Evolutionary conservation across 2,888 invertebrate genomes (phyloP).

Genomic region (Mythimna ferrago): DNA sequence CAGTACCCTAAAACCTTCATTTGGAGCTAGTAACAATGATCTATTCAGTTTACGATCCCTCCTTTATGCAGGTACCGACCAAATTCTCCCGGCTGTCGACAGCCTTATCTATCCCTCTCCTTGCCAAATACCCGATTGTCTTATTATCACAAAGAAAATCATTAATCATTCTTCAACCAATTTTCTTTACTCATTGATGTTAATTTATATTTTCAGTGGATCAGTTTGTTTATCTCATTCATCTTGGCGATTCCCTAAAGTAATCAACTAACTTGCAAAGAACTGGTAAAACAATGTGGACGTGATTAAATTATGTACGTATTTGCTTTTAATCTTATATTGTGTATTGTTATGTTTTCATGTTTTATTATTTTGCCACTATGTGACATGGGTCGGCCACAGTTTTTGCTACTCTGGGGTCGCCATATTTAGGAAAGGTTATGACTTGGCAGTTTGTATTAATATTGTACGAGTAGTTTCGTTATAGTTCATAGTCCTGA

Average conservation of each 20-base stretch:
- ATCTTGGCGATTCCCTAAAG: slow-evolving; percentile 75
- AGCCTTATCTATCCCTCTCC: slow-evolving; percentile 26
- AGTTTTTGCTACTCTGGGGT: slow-evolving; percentile 47
- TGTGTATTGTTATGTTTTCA: slow-evolving; percentile 59
- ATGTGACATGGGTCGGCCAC: slow-evolving; percentile 49
- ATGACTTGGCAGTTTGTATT: slow-evolving; percentile 48
- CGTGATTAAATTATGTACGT: slow-evolving; percentile 68
- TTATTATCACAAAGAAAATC: slow-evolving; percentile 51
- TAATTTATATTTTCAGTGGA: slow-evolving; percentile 69
- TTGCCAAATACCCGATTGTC: slow-evolving; percentile 43
- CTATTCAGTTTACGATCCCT: slow-evolving; percentile 41
- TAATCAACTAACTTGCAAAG: slow-evolving; percentile 75
- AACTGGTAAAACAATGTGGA: slow-evolving; percentile 71
- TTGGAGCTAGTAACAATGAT: slow-evolving; percentile 38
- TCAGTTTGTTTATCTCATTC: slow-evolving; percentile 73
- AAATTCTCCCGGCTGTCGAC: slow-evolving; percentile 40
- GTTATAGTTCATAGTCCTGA: slow-evolving; percentile 19
- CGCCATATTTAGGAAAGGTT: slow-evolving; percentile 16
- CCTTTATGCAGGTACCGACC: slow-evolving; percentile 32
- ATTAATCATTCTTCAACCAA: slow-evolving; percentile 63
- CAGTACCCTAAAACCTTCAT: slow-evolving; percentile 30
- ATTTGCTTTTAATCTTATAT: slow-evolving; percentile 65
- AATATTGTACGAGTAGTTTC: slow-evolving; percentile 10
- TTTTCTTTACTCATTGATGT: slow-evolving; percentile 58
- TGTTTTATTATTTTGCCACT: slow-evolving; percentile 49